Evolutionary conservation across 2,797 vertebrate species (phyloP).

Genomic region (Eleutherodactylus coqui): DNA sequence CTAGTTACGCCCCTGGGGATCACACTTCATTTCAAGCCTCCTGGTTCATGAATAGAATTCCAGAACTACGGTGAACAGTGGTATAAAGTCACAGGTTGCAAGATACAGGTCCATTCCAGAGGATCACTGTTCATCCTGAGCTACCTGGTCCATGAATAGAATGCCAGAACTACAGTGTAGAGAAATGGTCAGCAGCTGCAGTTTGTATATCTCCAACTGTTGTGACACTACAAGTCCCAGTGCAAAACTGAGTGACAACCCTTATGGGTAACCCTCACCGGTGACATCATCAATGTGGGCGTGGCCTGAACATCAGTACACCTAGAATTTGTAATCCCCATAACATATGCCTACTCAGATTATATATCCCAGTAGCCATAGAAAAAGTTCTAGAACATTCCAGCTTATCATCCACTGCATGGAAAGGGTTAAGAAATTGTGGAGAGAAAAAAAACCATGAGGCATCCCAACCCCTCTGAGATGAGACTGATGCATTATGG

Average conservation of each 20-base stretch:
- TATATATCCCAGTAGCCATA: too few relatives aligned
- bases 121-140: background rate
- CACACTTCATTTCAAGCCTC: too few relatives aligned
- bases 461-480: background rate
- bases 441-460: conserved; percentile 4
- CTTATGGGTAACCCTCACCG: too few relatives aligned
- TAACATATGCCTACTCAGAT: too few relatives aligned
- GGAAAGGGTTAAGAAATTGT: background rate
- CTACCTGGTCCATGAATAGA: background rate
- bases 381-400: background rate
- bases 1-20: too few relatives aligned
- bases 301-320: too few relatives aligned
- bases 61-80: background rate
- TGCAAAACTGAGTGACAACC: background rate
- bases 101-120: background rate
- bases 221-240: too few relatives aligned
- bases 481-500: background rate
- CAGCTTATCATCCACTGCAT: background rate
- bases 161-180: background rate
- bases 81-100: background rate
- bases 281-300: background rate
- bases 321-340: too few relatives aligned
- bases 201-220: too few relatives aligned
- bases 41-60: background rate
- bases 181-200: too few relatives aligned